Evolutionary conservation across 2,888 invertebrate genomes (phyloP).

Genomic region (Pelosia muscerda): DNA sequence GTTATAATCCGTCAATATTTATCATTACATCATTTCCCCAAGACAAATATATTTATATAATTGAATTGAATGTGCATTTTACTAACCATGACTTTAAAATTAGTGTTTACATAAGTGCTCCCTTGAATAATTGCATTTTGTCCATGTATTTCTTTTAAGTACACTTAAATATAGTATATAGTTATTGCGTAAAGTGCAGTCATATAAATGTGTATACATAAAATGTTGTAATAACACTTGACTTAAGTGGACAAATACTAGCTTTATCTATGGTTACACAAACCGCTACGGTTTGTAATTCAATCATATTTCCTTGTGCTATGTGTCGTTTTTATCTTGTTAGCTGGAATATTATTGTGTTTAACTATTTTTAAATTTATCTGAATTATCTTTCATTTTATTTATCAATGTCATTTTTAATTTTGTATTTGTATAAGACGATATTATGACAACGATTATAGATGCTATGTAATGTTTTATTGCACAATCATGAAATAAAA

Average conservation of each 20-base stretch:
- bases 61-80: no score
- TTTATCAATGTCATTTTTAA: no score
- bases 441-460: neutral
- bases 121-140: neutral
- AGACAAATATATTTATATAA: neutral
- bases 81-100: no score
- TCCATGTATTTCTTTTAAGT: neutral
- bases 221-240: slow-evolving; percentile 21
- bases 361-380: neutral
- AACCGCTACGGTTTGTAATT: slow-evolving; percentile 9
- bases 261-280: slow-evolving; percentile 15
- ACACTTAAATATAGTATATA: slow-evolving; percentile 10
- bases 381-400: neutral
- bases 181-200: slow-evolving; percentile 14
- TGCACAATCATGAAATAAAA: neutral
- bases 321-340: slow-evolving; percentile 4
- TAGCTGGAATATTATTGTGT: neutral
- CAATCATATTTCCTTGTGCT: neutral
- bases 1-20: neutral
- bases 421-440: neutral
- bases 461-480: no score
- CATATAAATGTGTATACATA: neutral
- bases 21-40: neutral
- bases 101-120: neutral
- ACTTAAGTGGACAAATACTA: slow-evolving; percentile 20